A percentile compares a stretch with the other conserved stretches of the same genome.
phyloP scores from a whole-genome alignment of 2,888 invertebrate species.

The Gymnoscelis rufifasciata region DNA sequence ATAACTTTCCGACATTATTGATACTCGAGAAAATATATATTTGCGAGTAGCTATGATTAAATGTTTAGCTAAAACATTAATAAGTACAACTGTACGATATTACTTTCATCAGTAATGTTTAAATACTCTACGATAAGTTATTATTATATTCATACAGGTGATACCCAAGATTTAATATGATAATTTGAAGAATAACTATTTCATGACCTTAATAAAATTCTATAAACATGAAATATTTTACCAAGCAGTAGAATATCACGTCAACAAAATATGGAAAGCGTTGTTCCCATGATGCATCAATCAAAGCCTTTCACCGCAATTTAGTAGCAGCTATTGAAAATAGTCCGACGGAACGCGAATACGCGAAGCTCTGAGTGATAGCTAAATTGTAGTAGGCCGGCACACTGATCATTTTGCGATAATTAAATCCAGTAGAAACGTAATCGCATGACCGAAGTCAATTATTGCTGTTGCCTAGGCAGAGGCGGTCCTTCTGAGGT shows the following conservation, averaged over 20 bases:
- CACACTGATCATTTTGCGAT: conserved; percentile 74
- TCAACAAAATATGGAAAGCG: neutral
- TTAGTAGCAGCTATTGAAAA: conserved; percentile 52
- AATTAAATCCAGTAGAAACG: conserved; percentile 77
- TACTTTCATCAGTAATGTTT: no score
- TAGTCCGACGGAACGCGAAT: conserved; percentile 47
- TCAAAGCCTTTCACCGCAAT: conserved; percentile 51
- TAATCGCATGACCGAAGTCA: conserved; percentile 78
- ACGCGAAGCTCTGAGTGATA: conserved; percentile 68
- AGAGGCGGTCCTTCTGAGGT: conserved; percentile 62
- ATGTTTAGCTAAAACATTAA: no score
- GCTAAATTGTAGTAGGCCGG: conserved; percentile 75
- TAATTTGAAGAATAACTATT: no score
- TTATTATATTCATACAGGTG: no score
- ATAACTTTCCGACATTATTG: no score
- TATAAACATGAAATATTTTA: no score
- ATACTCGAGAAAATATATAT: no score
- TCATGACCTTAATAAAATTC: no score
- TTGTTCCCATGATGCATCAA: conserved; percentile 11
- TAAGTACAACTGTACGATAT: no score
- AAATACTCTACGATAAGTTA: no score
- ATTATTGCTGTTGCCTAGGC: conserved; percentile 72
- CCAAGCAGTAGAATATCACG: neutral
- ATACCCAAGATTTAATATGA: no score
- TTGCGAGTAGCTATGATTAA: no score